Evolutionary conservation across 2,888 invertebrate genomes (phyloP).

Genomic region (Macaria liturata): DNA sequence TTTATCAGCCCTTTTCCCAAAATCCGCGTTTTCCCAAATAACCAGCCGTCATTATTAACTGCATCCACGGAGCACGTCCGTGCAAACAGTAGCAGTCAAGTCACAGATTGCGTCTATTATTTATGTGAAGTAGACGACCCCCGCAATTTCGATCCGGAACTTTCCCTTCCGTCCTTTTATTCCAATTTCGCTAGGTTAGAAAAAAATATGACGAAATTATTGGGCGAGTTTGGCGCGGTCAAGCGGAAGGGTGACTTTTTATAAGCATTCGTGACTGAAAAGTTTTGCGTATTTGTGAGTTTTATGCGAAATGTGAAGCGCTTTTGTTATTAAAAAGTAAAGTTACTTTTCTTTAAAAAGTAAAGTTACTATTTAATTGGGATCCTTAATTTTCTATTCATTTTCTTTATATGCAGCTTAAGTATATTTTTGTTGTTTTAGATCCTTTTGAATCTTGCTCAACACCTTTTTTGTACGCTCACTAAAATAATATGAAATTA

Average conservation of each 20-base stretch:
- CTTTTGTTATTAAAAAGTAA: too few species aligned
- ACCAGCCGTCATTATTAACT: constrained; percentile 37
- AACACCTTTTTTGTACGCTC: background rate
- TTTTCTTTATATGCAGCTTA: background rate
- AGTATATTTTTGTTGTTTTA: background rate
- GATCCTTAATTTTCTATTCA: background rate
- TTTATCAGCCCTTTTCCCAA: background rate
- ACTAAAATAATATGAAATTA: background rate
- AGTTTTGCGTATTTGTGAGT: constrained; percentile 27
- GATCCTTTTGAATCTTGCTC: background rate
- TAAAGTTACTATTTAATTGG: constrained; percentile 1
- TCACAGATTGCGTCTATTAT: constrained; percentile 79
- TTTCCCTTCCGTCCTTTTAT: constrained; percentile 72
- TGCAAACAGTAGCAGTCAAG: constrained; percentile 39
- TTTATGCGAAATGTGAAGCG: constrained; percentile 5
- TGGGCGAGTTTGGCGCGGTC: constrained; percentile 66
- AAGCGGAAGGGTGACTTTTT: constrained; percentile 68
- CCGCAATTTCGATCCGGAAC: constrained; percentile 69
- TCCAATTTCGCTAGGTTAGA: constrained; percentile 77
- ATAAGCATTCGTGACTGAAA: constrained; percentile 38
- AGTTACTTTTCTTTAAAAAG: constrained; percentile 10
- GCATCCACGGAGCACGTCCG: constrained; percentile 36
- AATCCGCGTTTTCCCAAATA: constrained; percentile 9
- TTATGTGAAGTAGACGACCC: constrained; percentile 72
- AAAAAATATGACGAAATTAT: constrained; percentile 81